These are phyloP conservation scores for Peromyscus leucopus DNA, from an alignment of 2,113 vertebrate genomes.

Conservation along the genomic window DNA sequence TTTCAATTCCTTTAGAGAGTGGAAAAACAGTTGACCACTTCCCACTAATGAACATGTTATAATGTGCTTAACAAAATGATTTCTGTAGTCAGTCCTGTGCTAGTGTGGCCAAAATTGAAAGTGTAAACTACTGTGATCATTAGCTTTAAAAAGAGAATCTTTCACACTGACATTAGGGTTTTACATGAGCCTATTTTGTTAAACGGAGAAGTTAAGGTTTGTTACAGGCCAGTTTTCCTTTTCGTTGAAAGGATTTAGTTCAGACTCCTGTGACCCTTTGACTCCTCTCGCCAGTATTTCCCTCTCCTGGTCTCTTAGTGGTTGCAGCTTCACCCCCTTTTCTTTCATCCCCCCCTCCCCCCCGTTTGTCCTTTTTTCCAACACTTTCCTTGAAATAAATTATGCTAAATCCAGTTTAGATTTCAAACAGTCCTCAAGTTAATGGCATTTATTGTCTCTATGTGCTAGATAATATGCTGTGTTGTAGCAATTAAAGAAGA, in stretches of 20 bases:
- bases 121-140: background rate
- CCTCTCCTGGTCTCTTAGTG: background rate
- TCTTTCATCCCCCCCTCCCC: background rate
- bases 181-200: background rate
- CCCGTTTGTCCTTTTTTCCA: background rate
- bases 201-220: background rate
- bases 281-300: background rate
- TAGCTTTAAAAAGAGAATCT: background rate
- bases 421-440: background rate
- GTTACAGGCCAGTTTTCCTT: conserved; percentile 1
- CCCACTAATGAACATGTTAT: background rate
- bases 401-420: conserved; percentile 4
- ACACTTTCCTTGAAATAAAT: conserved; percentile 21
- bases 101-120: background rate
- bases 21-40: background rate
- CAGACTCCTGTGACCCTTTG: background rate
- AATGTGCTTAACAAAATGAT: background rate
- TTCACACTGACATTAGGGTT: background rate
- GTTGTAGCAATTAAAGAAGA: background rate
- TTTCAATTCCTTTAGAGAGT: background rate
- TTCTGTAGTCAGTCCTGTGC: background rate
- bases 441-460: background rate
- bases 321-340: background rate
- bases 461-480: background rate
- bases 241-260: conserved; percentile 30